These are phyloP conservation scores for Stomatorhinus ivindoensis DNA, from an alignment of 2,113 vertebrate species.

Conservation along the genomic window DNA sequence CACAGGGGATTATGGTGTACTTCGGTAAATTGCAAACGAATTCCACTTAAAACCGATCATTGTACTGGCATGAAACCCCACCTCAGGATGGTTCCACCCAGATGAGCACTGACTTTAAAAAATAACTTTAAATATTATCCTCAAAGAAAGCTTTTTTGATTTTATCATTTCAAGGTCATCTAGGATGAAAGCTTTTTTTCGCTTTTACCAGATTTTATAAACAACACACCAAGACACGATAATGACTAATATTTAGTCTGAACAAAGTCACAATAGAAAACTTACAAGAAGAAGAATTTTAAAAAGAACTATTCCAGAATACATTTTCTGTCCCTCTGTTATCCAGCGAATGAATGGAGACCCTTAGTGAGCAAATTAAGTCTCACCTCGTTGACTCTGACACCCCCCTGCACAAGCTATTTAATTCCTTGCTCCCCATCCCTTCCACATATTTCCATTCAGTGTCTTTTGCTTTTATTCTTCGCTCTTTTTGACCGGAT, in stretches of 20 bases:
- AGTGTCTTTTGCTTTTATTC: not conserved
- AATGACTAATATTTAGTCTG: not conserved
- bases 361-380: not conserved
- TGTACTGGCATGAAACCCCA: not conserved
- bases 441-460: constrained; percentile 1
- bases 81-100: not conserved
- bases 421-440: not conserved
- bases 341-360: not conserved
- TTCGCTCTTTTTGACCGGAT: not conserved
- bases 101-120: not conserved
- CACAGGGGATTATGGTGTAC: constrained; percentile 16
- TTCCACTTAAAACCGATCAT: not conserved
- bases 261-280: not conserved
- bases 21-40: not conserved
- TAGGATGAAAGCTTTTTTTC: not conserved
- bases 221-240: not conserved
- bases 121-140: not conserved
- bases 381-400: not conserved
- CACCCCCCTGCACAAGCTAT: not conserved
- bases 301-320: not conserved
- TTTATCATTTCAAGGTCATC: constrained; percentile 1
- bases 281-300: not conserved
- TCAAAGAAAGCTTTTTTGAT: not conserved
- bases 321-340: not conserved
- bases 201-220: not conserved